Evolutionary conservation across 2,888 invertebrate species (phyloP).

Genomic region (Chymomyza amoena): DNA sequence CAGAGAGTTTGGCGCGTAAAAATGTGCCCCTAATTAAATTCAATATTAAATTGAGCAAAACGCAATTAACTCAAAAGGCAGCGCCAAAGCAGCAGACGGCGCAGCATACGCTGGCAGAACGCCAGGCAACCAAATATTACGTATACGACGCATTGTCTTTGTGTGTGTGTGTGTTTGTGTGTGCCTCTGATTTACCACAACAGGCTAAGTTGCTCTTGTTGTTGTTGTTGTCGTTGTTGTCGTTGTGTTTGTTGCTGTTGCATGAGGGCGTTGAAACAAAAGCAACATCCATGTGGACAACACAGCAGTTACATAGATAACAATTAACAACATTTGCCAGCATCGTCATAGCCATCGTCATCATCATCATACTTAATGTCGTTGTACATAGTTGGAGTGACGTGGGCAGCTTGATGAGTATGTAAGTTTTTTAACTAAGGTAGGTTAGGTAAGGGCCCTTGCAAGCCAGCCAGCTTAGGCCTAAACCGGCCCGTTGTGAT

Average conservation of each 20-base stretch:
- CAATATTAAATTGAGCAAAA: slow-evolving; percentile 74
- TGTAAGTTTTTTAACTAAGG: no score
- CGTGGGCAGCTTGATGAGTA: no score
- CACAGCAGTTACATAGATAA: slow-evolving; percentile 65
- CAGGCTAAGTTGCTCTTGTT: slow-evolving; percentile 3
- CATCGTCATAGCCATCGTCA: slow-evolving; percentile 3
- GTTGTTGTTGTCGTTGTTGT: slow-evolving; percentile 12
- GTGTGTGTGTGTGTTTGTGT: no score
- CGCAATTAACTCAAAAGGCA: slow-evolving; percentile 73
- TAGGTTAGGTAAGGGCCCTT: no score
- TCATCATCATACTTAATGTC: slow-evolving; percentile 8
- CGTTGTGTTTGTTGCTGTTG: slow-evolving; percentile 22
- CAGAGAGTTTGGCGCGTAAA: slow-evolving; percentile 51
- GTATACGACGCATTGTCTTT: slow-evolving; percentile 30
- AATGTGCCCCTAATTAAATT: slow-evolving; percentile 74
- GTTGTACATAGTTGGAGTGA: neutral
- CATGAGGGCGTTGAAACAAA: slow-evolving; percentile 48
- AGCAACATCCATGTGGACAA: slow-evolving; percentile 39
- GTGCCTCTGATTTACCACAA: slow-evolving; percentile 34
- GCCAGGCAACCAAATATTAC: slow-evolving; percentile 6
- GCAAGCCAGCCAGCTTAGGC: no score
- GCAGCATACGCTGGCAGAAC: slow-evolving; percentile 3
- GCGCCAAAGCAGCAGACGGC: slow-evolving; percentile 27
- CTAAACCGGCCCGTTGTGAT: no score
- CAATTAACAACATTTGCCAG: slow-evolving; percentile 59